Conservation (phyloP, 2,888 invertebrate species). For the Cremastinae sp. region DNA sequence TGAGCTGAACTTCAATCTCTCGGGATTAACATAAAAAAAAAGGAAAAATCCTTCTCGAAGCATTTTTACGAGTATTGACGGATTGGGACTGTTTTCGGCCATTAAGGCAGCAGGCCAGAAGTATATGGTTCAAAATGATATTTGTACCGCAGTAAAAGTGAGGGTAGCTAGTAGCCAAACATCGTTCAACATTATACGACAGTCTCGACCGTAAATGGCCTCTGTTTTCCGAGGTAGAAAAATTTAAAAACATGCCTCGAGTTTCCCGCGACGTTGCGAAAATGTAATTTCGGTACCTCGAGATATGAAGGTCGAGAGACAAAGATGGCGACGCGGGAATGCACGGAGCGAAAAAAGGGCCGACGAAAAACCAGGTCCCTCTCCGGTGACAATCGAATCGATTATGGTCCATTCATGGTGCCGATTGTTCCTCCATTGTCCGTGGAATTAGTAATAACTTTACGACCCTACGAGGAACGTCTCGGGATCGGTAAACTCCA, state of each 20-base stretch:
- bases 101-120: conserved; percentile 15
- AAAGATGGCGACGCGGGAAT: conserved; percentile 9
- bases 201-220: conserved; percentile 11
- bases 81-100: conserved; percentile 17
- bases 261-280: background rate
- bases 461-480: conserved; percentile 63
- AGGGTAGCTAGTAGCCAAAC: conserved; percentile 15
- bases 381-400: conserved; percentile 72
- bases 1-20: conserved; percentile 18
- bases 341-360: conserved; percentile 16
- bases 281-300: no score
- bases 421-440: conserved; percentile 68
- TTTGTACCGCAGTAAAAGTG: conserved; percentile 23
- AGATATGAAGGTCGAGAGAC: no score
- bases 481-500: conserved; percentile 35
- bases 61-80: conserved; percentile 42
- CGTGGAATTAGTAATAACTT: conserved; percentile 69
- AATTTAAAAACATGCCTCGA: conserved; percentile 5
- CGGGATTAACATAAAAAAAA: conserved; percentile 39
- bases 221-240: conserved; percentile 2
- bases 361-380: conserved; percentile 58
- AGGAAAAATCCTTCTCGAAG: conserved; percentile 14
- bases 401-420: conserved; percentile 70
- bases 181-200: conserved; percentile 2
- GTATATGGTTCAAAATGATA: background rate